Evolutionary conservation across 2,797 vertebrate genomes (phyloP).

Genomic region (Podarcis siculus): DNA sequence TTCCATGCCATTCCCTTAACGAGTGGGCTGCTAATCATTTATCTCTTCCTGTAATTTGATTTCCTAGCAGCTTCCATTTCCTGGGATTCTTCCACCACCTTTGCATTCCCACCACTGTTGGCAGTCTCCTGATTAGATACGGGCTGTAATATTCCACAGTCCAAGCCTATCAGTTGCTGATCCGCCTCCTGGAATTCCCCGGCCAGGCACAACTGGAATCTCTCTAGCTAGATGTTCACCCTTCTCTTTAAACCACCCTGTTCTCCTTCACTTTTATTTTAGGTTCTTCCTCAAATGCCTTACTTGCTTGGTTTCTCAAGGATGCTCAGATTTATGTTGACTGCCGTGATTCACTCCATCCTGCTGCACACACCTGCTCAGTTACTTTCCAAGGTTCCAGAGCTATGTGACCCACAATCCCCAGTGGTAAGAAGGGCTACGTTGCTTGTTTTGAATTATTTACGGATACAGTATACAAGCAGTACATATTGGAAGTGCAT

Average conservation of each 20-base stretch:
- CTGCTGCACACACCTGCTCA: neutral
- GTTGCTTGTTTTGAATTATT: neutral
- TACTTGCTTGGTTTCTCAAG: neutral
- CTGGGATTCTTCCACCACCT: neutral
- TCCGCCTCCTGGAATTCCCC: neutral
- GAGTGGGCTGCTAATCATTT: neutral
- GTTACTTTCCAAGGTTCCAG: neutral
- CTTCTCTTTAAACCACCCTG: neutral
- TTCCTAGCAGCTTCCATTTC: neutral
- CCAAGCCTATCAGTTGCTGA: neutral
- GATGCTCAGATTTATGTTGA: neutral
- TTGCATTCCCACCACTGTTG: neutral
- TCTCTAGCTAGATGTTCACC: neutral
- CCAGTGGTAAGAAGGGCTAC: neutral
- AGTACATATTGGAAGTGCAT: neutral
- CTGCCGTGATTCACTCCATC: neutral
- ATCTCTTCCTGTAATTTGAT: neutral
- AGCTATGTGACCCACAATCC: neutral
- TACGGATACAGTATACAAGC: neutral
- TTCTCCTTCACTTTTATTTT: neutral
- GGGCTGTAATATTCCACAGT: neutral
- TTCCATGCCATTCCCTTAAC: neutral
- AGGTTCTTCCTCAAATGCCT: neutral
- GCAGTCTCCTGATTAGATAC: neutral
- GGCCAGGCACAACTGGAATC: neutral